Evolutionary conservation across 1,140 invertebrate genomes (phyloP), one percentile per base, ranked within the genome.

Genomic region (Orchestia grillus): DNA sequence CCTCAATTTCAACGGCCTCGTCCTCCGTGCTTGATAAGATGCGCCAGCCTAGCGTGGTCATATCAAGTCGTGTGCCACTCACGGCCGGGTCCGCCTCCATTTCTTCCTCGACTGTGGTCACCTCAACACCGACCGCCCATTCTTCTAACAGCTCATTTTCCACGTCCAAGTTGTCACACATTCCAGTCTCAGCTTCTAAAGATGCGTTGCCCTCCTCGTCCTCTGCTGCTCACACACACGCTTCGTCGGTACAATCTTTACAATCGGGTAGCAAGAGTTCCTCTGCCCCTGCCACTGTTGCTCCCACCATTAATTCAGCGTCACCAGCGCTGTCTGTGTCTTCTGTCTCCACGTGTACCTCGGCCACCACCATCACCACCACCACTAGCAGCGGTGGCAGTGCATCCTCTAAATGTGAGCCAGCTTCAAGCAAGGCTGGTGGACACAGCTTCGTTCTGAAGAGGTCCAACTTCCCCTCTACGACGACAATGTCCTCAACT

Each of bases 1-100:
- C 87, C 57, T 88, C 96, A 62, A 95, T 96, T n/a, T 96, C 96
- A 16, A 91, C 91, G 94, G 88, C 96, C 88, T 77, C 96, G 42
- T 96, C 96, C 43, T 45, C 92, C 11, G 43, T 47, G 28, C 43
- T 94, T 44, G 92, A 94, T 44, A 94, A 94, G 36, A 44, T 94
- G 92, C 92, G 92, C 44, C 92, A 94, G 92, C 92, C 92, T 40
- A 94, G 92, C 92, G 92, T 94, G 8, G 92, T 94, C 16, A 94
- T 94, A 45, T 44, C 92, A 44, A 94, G 92, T 40, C 45, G 92
- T 42, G 95, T 95, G 44, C 96, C 96, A n/a, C 94, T 96, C 11
- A 47, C 96, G 0, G 96, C 96, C 40, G 45, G 96, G 42, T 96
- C 96, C 42, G 42, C 88, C 88, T 0, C 88, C 44, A 96, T 95